These are phyloP conservation scores for Xylota sylvarum DNA, from an alignment of 2,888 invertebrate species.

Conservation along the genomic window DNA sequence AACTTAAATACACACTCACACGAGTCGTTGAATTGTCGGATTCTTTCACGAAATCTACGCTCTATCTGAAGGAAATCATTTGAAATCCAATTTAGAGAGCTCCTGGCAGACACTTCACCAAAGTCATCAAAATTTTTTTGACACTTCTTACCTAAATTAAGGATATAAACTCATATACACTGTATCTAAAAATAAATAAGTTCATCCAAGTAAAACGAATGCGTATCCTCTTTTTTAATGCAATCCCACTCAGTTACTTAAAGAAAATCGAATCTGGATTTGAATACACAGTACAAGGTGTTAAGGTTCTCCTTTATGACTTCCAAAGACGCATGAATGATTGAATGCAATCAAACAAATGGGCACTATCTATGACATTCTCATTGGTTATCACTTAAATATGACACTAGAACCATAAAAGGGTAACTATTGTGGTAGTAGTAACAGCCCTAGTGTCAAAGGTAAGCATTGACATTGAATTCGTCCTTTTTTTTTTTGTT, in stretches of 20 bases:
- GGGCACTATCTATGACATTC: conserved; percentile 12
- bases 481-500: neutral
- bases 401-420: conserved; percentile 22
- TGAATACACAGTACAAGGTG: neutral
- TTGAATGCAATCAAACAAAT: conserved; percentile 67
- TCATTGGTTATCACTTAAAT: conserved; percentile 2
- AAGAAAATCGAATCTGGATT: neutral
- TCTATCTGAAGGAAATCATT: too few species aligned
- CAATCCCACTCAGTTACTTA: neutral
- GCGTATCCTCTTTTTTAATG: neutral
- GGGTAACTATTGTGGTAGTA: neutral
- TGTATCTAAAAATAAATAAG: neutral
- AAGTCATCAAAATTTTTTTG: too few species aligned
- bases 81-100: too few species aligned
- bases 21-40: too few species aligned
- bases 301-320: neutral
- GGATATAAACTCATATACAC: neutral
- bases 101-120: too few species aligned
- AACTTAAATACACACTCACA: too few species aligned
- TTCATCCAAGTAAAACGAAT: neutral
- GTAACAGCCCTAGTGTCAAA: conserved; percentile 6
- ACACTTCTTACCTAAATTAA: too few species aligned
- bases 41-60: too few species aligned
- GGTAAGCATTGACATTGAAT: conserved; percentile 23
- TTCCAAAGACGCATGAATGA: conserved; percentile 33